These are phyloP conservation scores for Trissolcus japonicus DNA, from an alignment of 2,888 invertebrate genomes.

Conservation along the genomic window DNA sequence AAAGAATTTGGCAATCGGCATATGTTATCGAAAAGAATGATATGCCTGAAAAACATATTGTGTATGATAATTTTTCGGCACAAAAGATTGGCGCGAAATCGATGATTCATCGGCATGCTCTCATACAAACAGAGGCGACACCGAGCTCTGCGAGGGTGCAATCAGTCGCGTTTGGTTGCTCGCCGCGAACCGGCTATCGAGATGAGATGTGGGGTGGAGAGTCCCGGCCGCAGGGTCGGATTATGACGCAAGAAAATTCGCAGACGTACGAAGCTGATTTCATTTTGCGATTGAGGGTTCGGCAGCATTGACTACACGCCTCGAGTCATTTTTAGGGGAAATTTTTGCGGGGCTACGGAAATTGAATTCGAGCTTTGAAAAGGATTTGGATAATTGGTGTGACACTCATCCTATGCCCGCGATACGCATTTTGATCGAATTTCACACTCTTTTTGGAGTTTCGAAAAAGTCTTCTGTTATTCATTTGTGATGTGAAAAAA, in stretches of 20 bases:
- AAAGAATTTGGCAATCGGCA: no score
- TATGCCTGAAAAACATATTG: no score
- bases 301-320: constrained; percentile 1
- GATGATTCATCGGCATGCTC: constrained; percentile 60
- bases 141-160: constrained; percentile 73
- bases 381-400: constrained; percentile 22
- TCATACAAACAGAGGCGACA: constrained; percentile 67
- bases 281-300: constrained; percentile 9
- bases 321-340: constrained; percentile 15
- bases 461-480: no score
- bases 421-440: constrained; percentile 3
- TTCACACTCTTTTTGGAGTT: not conserved
- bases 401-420: constrained; percentile 8
- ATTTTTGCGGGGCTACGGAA: constrained; percentile 3
- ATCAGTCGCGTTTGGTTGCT: constrained; percentile 74
- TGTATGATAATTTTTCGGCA: not conserved
- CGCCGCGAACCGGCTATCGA: constrained; percentile 61
- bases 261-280: constrained; percentile 7
- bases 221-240: constrained; percentile 56
- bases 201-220: constrained; percentile 60
- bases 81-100: constrained; percentile 30
- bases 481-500: not conserved
- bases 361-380: constrained; percentile 25
- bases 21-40: no score
- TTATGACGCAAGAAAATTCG: constrained; percentile 43